Conservation (phyloP, 2,797 vertebrate species). For the Spondyliosoma cantharus region DNA sequence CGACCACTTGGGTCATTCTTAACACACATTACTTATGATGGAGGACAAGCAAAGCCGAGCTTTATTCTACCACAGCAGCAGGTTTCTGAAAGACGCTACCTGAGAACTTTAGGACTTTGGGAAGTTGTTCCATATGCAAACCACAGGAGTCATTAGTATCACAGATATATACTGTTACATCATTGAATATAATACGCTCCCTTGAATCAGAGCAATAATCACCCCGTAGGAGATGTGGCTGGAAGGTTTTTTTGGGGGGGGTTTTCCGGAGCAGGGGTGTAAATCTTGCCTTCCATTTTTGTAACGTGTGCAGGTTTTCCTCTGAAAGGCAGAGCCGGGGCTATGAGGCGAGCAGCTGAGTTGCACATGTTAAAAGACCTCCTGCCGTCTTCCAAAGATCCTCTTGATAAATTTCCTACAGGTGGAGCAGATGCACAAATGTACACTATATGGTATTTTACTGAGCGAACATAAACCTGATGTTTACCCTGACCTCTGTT, state of each 20-base stretch:
- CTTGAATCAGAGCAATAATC: constrained; percentile 87
- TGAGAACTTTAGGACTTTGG: constrained; percentile 66
- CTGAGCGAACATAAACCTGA: constrained; percentile 58
- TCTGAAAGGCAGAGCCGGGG: constrained; percentile 71
- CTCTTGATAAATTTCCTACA: constrained; percentile 86
- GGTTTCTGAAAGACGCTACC: constrained; percentile 66
- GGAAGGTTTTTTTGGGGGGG: constrained; percentile 66
- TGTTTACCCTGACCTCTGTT: constrained; percentile 61
- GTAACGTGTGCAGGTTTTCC: constrained; percentile 81
- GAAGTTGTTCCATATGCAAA: constrained; percentile 76
- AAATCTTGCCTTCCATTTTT: constrained; percentile 88
- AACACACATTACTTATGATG: constrained; percentile 43
- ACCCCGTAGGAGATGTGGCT: constrained; percentile 83
- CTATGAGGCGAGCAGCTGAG: constrained; percentile 85
- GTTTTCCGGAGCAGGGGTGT: constrained; percentile 77
- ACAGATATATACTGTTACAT: constrained; percentile 76
- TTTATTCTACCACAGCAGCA: constrained; percentile 30
- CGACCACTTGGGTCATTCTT: constrained; percentile 33
- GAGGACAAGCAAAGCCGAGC: constrained; percentile 41
- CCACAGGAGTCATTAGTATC: constrained; percentile 85
- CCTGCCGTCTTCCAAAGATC: constrained; percentile 81
- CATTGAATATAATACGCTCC: constrained; percentile 84
- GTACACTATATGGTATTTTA: constrained; percentile 78
- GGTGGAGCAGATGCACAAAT: constrained; percentile 84
- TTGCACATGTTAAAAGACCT: constrained; percentile 86